Percentiles rank a stretch among this genome's conserved stretches.
Conservation (phyloP, 1,140 invertebrate genomes). For the Uloborus diversus region DNA sequence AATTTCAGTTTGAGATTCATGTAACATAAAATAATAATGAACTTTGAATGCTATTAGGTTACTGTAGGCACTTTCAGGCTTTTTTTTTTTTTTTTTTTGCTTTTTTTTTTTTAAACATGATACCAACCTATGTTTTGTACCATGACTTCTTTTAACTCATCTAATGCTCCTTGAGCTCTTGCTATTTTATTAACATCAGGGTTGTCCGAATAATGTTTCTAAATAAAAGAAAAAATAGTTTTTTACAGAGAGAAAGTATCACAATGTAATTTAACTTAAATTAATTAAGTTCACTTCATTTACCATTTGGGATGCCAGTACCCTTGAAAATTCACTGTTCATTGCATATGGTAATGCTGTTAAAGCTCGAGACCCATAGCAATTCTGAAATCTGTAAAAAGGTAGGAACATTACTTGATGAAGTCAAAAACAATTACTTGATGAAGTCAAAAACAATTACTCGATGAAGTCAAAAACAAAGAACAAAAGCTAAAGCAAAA, state of each 20-base stretch:
- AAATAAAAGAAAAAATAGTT: conserved; percentile 39
- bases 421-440: too few species aligned
- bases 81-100: conserved; percentile 7
- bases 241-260: too few species aligned
- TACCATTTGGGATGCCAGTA: conserved; percentile 88
- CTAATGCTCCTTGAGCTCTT: conserved; percentile 88
- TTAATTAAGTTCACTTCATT: neutral
- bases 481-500: too few species aligned
- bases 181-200: conserved; percentile 84
- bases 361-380: conserved; percentile 82
- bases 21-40: neutral
- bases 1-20: too few species aligned
- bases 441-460: too few species aligned
- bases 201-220: conserved; percentile 87
- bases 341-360: conserved; percentile 91
- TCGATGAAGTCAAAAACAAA: neutral
- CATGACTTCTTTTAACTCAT: conserved; percentile 94
- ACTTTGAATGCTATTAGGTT: too few species aligned
- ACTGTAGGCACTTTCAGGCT: too few species aligned
- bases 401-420: conserved; percentile 2
- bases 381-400: conserved; percentile 73
- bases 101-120: neutral
- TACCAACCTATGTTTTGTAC: conserved; percentile 88
- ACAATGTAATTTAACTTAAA: conserved; percentile 9
- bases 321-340: conserved; percentile 89